Percentiles rank a stretch among this genome's conserved stretches.
These are phyloP conservation scores for Halisarca cf. caerulea DNA, from an alignment of 37 sponge, comb jelly and placozoan species.

Conservation along the genomic window DNA sequence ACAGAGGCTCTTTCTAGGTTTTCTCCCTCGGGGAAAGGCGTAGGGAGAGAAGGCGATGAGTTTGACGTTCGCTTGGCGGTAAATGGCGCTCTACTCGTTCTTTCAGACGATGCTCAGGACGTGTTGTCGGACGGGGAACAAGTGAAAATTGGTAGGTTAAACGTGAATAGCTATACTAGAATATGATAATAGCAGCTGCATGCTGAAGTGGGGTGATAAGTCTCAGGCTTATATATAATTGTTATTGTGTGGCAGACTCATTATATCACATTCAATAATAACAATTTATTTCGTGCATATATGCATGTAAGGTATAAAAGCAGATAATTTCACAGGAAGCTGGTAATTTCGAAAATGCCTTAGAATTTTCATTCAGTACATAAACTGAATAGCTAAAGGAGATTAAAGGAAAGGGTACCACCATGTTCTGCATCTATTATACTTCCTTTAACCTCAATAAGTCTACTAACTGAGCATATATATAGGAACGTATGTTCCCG, in stretches of 20 bases:
- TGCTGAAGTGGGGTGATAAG: too few relatives aligned
- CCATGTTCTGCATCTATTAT: too few relatives aligned
- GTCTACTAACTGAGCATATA: too few relatives aligned
- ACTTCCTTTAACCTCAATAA: too few relatives aligned
- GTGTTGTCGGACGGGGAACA: slow-evolving; percentile 63
- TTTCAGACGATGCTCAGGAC: slow-evolving; percentile 17
- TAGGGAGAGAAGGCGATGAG: neutral
- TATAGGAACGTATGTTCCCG: too few relatives aligned
- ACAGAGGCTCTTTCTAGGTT: neutral
- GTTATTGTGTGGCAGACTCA: neutral
- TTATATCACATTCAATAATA: neutral
- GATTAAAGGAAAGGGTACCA: too few relatives aligned
- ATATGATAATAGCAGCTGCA: too few relatives aligned
- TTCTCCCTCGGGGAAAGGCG: neutral
- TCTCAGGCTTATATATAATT: too few relatives aligned
- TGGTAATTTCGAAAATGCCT: neutral
- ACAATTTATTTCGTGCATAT: neutral
- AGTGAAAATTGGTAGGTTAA: slow-evolving; percentile 42
- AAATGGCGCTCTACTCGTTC: slow-evolving; percentile 34
- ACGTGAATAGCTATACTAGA: too few relatives aligned
- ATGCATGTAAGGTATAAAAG: neutral
- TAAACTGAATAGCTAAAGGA: too few relatives aligned
- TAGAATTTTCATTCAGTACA: too few relatives aligned
- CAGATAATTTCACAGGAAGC: neutral
- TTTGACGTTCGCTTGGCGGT: slow-evolving; percentile 39